Evolutionary conservation across 2,888 invertebrate genomes (phyloP), one percentile per base, ranked within the genome.

Genomic region (Drosophila colorata): DNA sequence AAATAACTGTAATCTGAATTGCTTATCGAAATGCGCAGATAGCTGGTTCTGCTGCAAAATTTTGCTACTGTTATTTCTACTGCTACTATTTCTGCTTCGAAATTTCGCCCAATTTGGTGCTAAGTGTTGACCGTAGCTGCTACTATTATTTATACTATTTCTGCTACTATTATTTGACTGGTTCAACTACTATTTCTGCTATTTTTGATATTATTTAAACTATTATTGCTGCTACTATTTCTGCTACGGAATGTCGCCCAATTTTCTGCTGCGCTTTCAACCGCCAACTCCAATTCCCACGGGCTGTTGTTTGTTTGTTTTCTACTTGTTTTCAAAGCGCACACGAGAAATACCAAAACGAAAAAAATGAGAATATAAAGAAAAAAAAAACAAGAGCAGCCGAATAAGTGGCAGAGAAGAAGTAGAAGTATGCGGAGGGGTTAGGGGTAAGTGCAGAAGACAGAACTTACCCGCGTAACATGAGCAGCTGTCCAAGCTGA

Each of bases 381-480:
- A 43, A 60, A 48, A 51, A 31, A 70, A 48, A 41, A 66, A 48
- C 18, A 52, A 47, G 51, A 48, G 69, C 55, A 53, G 9, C 57
- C 38, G 43, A 69, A 63, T 63, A 51, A 72, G 58, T 67, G 52
- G 46, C 40, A 41, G 43, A 41, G 43, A 52, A 41, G 63, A 52
- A 48, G 60, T 64, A 44, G 28, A 28, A 28, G 28, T 51, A 37
- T 37, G 51, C 35, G 49, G 11, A n/a, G 51, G 31, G 35, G 13
- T n/a, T 25, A 40, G n/a, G 38, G 23, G 1, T 23, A 46, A n/a
- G 14, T 55, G 28, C 38, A 35, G 37, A 40, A 51, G 58, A 55
- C 64, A 70, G 69, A 82, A 83, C 83, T 83, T 83, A 83, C 83
- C 83, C 83, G 83, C 85, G 83, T 85, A 83, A 83, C 83, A 85